Evolutionary conservation across 2,888 invertebrate genomes (phyloP).

Genomic region (Drosophila ezoana): DNA sequence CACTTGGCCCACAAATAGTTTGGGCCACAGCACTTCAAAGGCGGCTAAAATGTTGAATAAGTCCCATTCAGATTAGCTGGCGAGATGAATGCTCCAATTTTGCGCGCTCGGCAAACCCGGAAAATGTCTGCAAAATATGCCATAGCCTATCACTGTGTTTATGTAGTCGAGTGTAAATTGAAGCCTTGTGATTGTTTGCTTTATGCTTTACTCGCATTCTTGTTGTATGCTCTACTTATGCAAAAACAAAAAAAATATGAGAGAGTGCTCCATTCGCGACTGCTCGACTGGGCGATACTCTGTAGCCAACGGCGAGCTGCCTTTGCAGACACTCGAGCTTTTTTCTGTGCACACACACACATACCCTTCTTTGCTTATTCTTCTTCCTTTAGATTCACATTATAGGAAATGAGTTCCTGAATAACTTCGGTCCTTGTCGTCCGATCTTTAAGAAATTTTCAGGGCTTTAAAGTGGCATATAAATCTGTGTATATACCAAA

Average conservation of each 20-base stretch:
- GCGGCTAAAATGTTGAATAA: constrained; percentile 41
- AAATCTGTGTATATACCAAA: no score
- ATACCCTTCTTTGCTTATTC: no score
- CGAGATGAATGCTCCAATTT: constrained; percentile 55
- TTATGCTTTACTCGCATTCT: constrained; percentile 42
- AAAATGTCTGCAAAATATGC: constrained; percentile 60
- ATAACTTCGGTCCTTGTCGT: no score
- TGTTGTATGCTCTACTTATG: constrained; percentile 38
- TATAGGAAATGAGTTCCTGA: no score
- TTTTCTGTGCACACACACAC: no score
- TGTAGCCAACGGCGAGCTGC: background rate
- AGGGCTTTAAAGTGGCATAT: no score
- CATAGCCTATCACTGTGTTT: constrained; percentile 1
- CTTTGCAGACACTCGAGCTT: no score
- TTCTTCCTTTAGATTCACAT: no score
- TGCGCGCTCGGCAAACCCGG: constrained; percentile 54
- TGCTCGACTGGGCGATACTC: background rate
- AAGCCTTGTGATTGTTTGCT: constrained; percentile 31
- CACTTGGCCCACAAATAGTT: constrained; percentile 31
- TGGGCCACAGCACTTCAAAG: constrained; percentile 28
- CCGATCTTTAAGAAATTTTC: no score
- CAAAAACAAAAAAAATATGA: constrained; percentile 27
- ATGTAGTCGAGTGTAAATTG: constrained; percentile 40
- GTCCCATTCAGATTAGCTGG: constrained; percentile 25
- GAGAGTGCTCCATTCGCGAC: background rate